Percentiles rank a stretch among this genome's conserved stretches.
These are phyloP conservation scores for Sitobion miscanthi DNA, from an alignment of 1,140 invertebrate genomes.

Conservation along the genomic window DNA sequence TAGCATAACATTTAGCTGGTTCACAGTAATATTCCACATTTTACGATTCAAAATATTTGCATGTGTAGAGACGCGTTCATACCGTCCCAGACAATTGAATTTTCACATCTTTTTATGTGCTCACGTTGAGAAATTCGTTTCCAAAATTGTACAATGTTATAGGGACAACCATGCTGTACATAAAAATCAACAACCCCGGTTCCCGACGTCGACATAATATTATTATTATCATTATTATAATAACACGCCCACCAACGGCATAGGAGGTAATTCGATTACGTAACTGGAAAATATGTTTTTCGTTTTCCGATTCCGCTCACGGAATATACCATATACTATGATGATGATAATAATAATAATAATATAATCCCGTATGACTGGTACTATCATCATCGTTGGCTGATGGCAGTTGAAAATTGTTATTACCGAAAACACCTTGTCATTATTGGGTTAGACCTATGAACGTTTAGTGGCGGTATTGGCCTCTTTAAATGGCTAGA, in stretches of 20 bases:
- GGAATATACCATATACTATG: background rate
- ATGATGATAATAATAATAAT: background rate
- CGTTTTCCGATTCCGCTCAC: background rate
- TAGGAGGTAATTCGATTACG: background rate
- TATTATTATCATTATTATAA: background rate
- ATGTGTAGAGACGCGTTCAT: background rate
- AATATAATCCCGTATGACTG: background rate
- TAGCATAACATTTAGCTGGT: background rate
- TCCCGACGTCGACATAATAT: background rate
- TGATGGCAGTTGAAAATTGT: background rate
- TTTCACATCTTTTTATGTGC: background rate
- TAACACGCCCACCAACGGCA: background rate
- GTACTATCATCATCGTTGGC: background rate
- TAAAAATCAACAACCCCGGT: background rate
- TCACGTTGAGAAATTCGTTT: background rate
- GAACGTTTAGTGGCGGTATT: background rate
- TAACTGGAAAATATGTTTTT: background rate
- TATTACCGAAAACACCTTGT: constrained; percentile 25
- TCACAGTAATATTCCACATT: background rate
- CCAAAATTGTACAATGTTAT: background rate
- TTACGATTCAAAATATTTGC: background rate
- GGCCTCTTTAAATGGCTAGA: background rate
- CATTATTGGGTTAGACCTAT: background rate
- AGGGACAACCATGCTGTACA: background rate
- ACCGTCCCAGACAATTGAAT: background rate